Percentiles rank a stretch among this genome's conserved stretches.
Evolutionary conservation across 2,888 invertebrate species (phyloP).

Genomic region (Rhodophaea formosa): DNA sequence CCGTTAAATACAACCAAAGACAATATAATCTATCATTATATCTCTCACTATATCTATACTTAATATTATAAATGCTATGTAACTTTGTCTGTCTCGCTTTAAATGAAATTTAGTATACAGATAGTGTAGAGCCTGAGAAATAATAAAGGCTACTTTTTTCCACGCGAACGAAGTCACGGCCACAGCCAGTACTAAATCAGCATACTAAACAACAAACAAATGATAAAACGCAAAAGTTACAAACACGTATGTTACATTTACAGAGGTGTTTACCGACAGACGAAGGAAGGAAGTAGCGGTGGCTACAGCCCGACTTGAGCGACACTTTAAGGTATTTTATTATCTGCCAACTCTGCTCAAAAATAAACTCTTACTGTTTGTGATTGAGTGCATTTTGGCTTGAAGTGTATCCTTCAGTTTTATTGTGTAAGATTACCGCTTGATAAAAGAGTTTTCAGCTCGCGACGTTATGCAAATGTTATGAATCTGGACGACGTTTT

Average conservation of each 20-base stretch:
- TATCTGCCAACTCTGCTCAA: not conserved
- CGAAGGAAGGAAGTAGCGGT: not conserved
- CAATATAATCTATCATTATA: no score
- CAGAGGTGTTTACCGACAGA: not conserved
- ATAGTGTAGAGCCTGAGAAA: no score
- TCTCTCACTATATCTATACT: no score
- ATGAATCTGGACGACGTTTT: conserved; percentile 1
- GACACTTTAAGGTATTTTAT: conserved; percentile 2
- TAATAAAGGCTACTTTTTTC: no score
- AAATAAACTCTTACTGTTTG: not conserved
- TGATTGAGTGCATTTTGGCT: not conserved
- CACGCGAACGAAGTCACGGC: no score
- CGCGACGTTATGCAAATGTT: conserved; percentile 9
- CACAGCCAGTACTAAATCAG: no score
- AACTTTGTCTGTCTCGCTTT: no score
- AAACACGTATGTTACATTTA: not conserved
- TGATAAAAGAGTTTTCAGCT: conserved; percentile 3
- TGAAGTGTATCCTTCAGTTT: not conserved
- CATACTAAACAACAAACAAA: no score
- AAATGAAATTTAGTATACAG: no score
- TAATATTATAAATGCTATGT: no score
- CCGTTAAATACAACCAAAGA: no score
- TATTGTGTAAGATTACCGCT: not conserved
- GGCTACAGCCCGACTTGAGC: not conserved
- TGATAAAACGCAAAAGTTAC: not conserved